Base-by-base conservation (phyloP, 2,888 invertebrate genomes). In the Gastrophysa polygoni region DNA sequence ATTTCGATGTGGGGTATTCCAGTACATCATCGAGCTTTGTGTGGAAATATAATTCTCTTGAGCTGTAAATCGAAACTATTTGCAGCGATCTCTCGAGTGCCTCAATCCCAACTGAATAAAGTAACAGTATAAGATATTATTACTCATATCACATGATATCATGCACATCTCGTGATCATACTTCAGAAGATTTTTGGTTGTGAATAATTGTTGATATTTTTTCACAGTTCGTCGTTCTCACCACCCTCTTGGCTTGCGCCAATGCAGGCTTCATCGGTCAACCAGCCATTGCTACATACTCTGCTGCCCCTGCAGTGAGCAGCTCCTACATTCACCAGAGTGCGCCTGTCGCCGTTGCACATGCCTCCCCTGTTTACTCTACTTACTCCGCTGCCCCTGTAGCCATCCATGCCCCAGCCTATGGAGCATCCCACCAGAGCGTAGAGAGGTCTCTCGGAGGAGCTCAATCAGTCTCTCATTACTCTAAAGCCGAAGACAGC, bases 211-310 rank as follows among this genome's bases (percentile, higher is more conserved):
- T n/a, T n/a, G n/a, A n/a, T 5, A 14, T 64, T 63, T 20, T 55
- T 60, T 77, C 79, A 55, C 78, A 82, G 86, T 81, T 87, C 68
- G 76, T 88, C 70, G 80, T 86, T 57, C 79, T 89, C 74, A 81
- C 85, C 75, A 84, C 87, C 78, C 82, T 84, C 71, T 83, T 87
- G 79, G 85, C 87, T 71, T 83, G 85, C 68, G 87, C 85, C 73
- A 84, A 84, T 74, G 89, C 88, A 52, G 89, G 89, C 66, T 77
- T 84, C 71, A 77, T 88, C 16, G 66, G 63, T 18, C 67, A 66
- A 24, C 71, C 74, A 10, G 71, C 69, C 1, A 64, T 68, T 48
- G 70, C 69, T n/a, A 68, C 70, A 8, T 73, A 73, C 50, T 71
- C 73, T 6, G 62, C 73, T 44, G 73, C 73, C 16, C 71, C 73